phyloP scores from a whole-genome alignment of 64 coral and sea anemone genomes.

The Acropora yongei region DNA sequence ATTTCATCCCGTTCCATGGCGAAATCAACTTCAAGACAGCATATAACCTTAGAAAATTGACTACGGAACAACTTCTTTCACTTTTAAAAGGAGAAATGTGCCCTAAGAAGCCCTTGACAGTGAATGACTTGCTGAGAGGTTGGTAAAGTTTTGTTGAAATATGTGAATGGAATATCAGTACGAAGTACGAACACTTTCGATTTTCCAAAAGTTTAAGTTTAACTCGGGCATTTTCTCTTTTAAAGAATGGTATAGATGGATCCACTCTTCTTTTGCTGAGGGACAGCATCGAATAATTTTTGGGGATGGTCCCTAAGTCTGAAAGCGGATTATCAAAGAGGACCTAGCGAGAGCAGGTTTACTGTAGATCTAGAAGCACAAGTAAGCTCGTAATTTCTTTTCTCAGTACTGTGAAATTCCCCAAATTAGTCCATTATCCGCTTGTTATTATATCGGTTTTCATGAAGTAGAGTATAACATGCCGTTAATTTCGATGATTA shows the following conservation, averaged over 20 bases:
- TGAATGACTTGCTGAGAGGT: not conserved
- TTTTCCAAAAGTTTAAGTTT: not conserved
- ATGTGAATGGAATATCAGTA: not conserved
- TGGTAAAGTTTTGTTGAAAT: not conserved
- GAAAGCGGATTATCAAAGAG: slow-evolving; percentile 9
- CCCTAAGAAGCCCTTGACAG: slow-evolving; percentile 17
- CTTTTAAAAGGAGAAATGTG: slow-evolving; percentile 15
- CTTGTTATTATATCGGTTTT: not conserved
- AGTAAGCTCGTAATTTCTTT: slow-evolving; percentile 21
- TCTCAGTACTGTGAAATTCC: not conserved
- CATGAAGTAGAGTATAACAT: too few species aligned
- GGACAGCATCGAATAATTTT: too few species aligned
- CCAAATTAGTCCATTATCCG: slow-evolving; percentile 5
- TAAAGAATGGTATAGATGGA: not conserved
- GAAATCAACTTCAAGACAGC: not conserved
- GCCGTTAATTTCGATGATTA: too few species aligned
- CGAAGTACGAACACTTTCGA: not conserved
- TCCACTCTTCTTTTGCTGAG: too few species aligned
- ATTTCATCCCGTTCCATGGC: not conserved
- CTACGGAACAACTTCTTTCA: not conserved
- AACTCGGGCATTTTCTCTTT: slow-evolving; percentile 2
- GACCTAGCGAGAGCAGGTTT: not conserved
- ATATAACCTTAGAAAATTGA: not conserved
- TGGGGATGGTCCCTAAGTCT: too few species aligned
- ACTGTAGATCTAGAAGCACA: slow-evolving; percentile 22